Conservation (phyloP, 2,797 vertebrate species). For the Melanotaenia parkinsoni region DNA sequence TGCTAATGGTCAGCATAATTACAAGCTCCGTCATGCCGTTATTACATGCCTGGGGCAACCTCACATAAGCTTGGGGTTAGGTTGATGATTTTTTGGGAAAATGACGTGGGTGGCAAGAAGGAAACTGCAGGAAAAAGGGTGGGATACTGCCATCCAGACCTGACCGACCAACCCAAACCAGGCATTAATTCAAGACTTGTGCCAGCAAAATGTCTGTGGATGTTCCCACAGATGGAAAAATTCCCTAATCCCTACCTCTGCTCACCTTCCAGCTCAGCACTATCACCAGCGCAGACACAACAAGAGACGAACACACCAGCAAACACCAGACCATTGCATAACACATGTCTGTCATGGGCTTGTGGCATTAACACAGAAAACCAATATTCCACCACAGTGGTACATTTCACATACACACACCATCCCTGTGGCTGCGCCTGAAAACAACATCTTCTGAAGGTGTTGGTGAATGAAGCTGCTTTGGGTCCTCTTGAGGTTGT, state of each 20-base stretch:
- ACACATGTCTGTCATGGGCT: constrained; percentile 12
- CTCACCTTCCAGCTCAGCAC: neutral
- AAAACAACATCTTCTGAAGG: constrained; percentile 6
- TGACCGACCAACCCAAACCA: constrained; percentile 44
- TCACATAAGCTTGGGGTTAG: constrained; percentile 60
- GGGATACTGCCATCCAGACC: constrained; percentile 38
- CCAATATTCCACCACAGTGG: constrained; percentile 12
- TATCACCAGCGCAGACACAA: constrained; percentile 25
- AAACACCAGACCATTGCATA: constrained; percentile 18
- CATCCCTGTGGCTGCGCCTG: constrained; percentile 4
- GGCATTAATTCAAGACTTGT: constrained; percentile 65
- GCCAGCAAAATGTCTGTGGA: constrained; percentile 47
- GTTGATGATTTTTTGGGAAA: constrained; percentile 56
- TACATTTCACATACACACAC: constrained; percentile 32
- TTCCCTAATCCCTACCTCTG: neutral
- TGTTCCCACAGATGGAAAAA: constrained; percentile 32
- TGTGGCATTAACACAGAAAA: constrained; percentile 25
- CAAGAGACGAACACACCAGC: constrained; percentile 4
- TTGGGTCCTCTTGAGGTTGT: no score
- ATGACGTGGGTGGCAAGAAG: constrained; percentile 58
- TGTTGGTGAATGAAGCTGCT: neutral
- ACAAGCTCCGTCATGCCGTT: constrained; percentile 44
- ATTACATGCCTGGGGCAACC: constrained; percentile 56
- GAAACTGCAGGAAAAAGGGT: constrained; percentile 48
- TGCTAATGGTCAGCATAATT: constrained; percentile 59